A percentile compares a stretch with the other conserved stretches of the same genome.
phyloP scores from a whole-genome alignment of 2,113 vertebrate species.

The Turnix velox region DNA sequence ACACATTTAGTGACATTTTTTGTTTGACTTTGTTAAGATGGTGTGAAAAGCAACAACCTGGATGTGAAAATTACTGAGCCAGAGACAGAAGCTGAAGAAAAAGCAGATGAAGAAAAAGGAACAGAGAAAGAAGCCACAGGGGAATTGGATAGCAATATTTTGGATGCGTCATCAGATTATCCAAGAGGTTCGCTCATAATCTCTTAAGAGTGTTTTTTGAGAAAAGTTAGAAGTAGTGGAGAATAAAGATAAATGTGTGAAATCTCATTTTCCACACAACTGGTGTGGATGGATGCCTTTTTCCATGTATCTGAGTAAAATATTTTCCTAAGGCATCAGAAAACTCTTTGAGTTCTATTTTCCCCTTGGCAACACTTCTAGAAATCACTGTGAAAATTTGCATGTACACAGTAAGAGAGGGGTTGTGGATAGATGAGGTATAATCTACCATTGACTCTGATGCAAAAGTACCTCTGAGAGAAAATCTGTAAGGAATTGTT shows the following conservation, averaged over 20 bases:
- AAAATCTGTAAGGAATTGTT: not conserved
- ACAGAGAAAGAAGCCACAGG: not conserved
- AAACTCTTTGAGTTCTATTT: not conserved
- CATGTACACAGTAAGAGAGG: not conserved
- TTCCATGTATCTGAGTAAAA: not conserved
- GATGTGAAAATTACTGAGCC: not conserved
- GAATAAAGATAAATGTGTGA: not conserved
- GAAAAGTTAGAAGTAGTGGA: not conserved
- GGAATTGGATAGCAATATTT: conserved; percentile 24
- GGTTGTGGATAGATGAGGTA: not conserved
- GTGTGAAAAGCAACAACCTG: not conserved
- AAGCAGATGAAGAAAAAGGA: conserved; percentile 45
- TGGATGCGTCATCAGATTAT: conserved; percentile 49
- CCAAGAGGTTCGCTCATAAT: conserved; percentile 55
- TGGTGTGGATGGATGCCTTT: not conserved
- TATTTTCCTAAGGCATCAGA: not conserved
- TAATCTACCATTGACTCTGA: not conserved
- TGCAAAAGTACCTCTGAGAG: not conserved
- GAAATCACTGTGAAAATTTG: not conserved
- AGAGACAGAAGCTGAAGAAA: conserved; percentile 43
- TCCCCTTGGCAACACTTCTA: not conserved
- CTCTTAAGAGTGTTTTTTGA: not conserved
- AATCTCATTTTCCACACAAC: not conserved
- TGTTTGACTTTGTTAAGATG: conserved; percentile 47
- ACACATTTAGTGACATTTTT: not conserved